Evolutionary conservation across 2,888 invertebrate genomes (phyloP).

Genomic region (Mythimna impura): DNA sequence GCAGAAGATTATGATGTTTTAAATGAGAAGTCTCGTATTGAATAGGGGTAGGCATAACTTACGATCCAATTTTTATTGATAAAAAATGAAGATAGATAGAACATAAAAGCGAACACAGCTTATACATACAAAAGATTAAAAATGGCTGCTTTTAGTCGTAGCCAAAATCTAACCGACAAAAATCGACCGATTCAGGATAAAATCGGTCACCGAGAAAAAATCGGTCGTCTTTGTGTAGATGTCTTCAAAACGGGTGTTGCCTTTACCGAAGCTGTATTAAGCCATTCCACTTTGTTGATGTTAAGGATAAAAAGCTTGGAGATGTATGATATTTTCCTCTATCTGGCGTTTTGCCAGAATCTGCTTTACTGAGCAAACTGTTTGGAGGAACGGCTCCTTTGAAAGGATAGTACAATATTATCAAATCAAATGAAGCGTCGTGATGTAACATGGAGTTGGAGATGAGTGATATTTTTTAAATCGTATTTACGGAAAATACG

Average conservation of each 20-base stretch:
- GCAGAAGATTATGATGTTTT: too few species aligned
- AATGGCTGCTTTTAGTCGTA: background rate
- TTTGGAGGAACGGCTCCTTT: conserved; percentile 29
- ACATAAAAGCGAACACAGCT: background rate
- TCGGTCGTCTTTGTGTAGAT: background rate
- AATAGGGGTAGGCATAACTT: background rate
- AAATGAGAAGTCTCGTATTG: background rate
- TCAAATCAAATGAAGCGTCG: conserved; percentile 18
- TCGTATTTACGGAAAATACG: too few species aligned
- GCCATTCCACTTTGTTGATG: conserved; percentile 43
- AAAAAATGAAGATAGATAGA: background rate
- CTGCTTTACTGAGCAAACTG: conserved; percentile 29
- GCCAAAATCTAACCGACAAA: background rate
- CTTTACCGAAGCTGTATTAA: conserved; percentile 23
- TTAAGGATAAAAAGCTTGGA: conserved; percentile 34
- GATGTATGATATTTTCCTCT: conserved; percentile 39
- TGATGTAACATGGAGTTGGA: conserved; percentile 1
- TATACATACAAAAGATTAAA: background rate
- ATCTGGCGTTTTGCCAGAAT: conserved; percentile 36
- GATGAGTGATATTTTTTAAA: background rate
- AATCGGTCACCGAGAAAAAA: background rate
- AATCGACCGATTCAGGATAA: background rate
- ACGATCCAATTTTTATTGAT: background rate
- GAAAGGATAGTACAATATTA: conserved; percentile 19
- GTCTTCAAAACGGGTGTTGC: background rate